Evolutionary conservation across 2,888 invertebrate species (phyloP), one percentile per base, ranked within the genome.

Genomic region (Choristoneura rosaceana): DNA sequence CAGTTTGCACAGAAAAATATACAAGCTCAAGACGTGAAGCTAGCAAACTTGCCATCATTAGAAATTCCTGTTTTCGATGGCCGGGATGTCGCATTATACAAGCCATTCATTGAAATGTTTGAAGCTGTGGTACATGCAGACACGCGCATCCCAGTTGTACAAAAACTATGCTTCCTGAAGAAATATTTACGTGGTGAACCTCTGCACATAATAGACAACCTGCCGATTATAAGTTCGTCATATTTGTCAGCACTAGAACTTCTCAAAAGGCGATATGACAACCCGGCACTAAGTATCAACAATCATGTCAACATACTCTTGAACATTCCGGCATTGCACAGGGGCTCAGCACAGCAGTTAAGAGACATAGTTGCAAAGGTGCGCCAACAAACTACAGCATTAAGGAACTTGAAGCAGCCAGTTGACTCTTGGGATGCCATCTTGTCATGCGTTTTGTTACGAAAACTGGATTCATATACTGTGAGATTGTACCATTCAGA

Each of bases 111-210:
- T 0, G 63, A 76, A 74, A 64, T 68, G 60, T 73, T 69, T 52
- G 17, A 59, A 12, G 69, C 73, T 10, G 15, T 73, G 1, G 65
- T 73, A 1, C 55, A 65, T 45, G n/a, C 41, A 12, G 67, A 73
- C 52, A 3, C 14, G 4, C 25, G 58, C 0, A 10, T 69, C 10
- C 45, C 69, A 0, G 2, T 14, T 2, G 45, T 69, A 0, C 66
- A 73, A 33, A 69, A 65, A 33, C 38, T 73, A 1, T 69, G 45
- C 58, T 73, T 58, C 25, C 33, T 73, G 14, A 69, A 65, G 60
- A 73, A 69, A 33, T 69, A 69, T 12, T 41, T 71, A 7, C 67
- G 55, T 14, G 71, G 67, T 0, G 71, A 71, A 41, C 71, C 71
- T 7, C 17, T 71, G 14, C 61, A 62, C 0, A 9, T 71, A 1